Base-by-base conservation (phyloP, 2,113 vertebrate genomes). In the Neoarius graeffei region DNA sequence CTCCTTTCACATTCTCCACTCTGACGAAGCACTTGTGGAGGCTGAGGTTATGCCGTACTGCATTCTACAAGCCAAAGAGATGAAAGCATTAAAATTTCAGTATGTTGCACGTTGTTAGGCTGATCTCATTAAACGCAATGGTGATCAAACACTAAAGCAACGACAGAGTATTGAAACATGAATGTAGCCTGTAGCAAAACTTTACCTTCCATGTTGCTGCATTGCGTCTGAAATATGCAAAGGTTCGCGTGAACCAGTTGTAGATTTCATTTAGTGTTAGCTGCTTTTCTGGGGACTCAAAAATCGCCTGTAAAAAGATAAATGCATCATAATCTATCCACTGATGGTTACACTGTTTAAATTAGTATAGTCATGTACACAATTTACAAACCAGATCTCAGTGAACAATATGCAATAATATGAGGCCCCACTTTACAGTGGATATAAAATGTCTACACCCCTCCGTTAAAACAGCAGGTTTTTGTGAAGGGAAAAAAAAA, bases 211-310 rank as follows among this genome's bases (percentile, higher is more conserved):
- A 99, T 13, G 98, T 99, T 0, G 98, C 98, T 0, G 98, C 98
- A n/a, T 99, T 99, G 92, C 98, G 97, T 89, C 98, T 94, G 94
- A 99, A 99, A 94, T 99, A 99, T 60, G 97, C 98, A 92, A 99
- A 99, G 94, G 97, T 99, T 92, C 97, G 95, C 48, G 98, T 99
- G 96, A 99, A 99, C 98, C 98, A 99, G 95, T 99, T 99, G 96
- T 99, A 99, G 95, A 99, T 99, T 95, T 99, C 98, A 14, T 99
- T 99, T 96, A 99, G 96, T 92, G 98, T 99, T 96, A 99, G 96
- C 96, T 99, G 98, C 93, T 96, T 98, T 92, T 98, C 98, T 74
- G 98, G 98, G 88, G 98, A 98, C 91, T 99, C 98, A 76, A 98
- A 98, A 95, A 99, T 99, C 67, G 97, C 98, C 98, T 99, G 90